Evolutionary conservation across 1,140 invertebrate genomes (phyloP).

Genomic region (Neodiprion pinetum): DNA sequence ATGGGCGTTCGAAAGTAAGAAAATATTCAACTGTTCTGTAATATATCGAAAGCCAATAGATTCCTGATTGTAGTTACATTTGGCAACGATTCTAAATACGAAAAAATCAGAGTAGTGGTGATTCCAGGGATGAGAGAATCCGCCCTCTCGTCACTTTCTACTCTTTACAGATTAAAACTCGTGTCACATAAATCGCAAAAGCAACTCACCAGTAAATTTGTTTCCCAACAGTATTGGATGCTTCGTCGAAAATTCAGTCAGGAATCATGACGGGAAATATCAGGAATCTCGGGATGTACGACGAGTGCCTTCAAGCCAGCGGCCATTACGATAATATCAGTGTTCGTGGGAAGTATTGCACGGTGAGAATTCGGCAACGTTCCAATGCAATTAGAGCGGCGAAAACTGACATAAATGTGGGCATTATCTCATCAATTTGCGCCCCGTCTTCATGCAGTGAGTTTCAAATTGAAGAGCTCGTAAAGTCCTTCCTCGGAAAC

Average conservation of each 20-base stretch:
- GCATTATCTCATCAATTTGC: constrained; percentile 32
- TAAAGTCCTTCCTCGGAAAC: neutral
- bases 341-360: constrained; percentile 34
- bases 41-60: neutral
- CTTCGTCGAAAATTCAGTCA: constrained; percentile 45
- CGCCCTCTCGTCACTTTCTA: no score
- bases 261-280: constrained; percentile 48
- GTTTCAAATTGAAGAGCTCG: constrained; percentile 17
- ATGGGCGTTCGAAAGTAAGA: neutral
- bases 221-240: constrained; percentile 46
- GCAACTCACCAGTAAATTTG: neutral
- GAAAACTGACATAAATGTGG: neutral
- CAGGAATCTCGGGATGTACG: constrained; percentile 44
- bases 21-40: neutral
- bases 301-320: constrained; percentile 44
- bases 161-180: no score
- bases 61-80: no score
- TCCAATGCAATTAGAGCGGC: neutral
- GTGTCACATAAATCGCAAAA: neutral
- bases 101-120: no score
- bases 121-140: no score
- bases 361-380: neutral
- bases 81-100: no score
- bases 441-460: constrained; percentile 28
- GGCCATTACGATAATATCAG: constrained; percentile 8